Conservation (phyloP, 2,797 vertebrate species). For the Tamandua tetradactyla region DNA sequence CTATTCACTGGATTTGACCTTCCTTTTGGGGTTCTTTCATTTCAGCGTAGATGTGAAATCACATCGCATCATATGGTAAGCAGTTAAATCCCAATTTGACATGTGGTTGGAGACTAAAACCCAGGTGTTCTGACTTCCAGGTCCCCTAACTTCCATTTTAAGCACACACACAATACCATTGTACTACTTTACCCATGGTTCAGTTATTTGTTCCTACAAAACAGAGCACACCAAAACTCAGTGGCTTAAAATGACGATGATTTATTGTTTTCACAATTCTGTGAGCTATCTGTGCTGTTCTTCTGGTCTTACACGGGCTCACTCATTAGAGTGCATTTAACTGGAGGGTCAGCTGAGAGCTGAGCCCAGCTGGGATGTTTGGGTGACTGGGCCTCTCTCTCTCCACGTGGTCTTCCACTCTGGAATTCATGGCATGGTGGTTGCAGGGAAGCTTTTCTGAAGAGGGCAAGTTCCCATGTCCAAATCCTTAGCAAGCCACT, state of each 20-base stretch:
- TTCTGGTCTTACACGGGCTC: not conserved
- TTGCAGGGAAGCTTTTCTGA: not conserved
- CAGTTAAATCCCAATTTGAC: not conserved
- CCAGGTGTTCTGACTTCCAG: not conserved
- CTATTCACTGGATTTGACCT: not conserved
- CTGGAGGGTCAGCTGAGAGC: not conserved
- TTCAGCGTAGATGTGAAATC: not conserved
- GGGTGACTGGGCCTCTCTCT: not conserved
- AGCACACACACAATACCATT: not conserved
- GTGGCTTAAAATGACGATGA: not conserved
- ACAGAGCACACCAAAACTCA: not conserved
- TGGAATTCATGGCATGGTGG: not conserved
- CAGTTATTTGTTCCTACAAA: not conserved
- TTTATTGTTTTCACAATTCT: constrained; percentile 12
- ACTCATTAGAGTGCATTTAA: not conserved
- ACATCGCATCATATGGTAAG: not conserved
- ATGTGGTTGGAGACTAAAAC: not conserved
- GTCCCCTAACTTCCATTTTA: not conserved
- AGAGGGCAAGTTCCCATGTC: not conserved
- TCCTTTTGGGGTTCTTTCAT: not conserved
- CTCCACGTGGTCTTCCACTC: not conserved
- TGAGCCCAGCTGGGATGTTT: not conserved
- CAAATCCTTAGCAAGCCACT: not conserved
- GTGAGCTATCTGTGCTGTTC: not conserved
- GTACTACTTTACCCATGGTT: not conserved